phyloP scores from a whole-genome alignment of 2,888 invertebrate genomes.

The Drosophila hamatofila region DNA sequence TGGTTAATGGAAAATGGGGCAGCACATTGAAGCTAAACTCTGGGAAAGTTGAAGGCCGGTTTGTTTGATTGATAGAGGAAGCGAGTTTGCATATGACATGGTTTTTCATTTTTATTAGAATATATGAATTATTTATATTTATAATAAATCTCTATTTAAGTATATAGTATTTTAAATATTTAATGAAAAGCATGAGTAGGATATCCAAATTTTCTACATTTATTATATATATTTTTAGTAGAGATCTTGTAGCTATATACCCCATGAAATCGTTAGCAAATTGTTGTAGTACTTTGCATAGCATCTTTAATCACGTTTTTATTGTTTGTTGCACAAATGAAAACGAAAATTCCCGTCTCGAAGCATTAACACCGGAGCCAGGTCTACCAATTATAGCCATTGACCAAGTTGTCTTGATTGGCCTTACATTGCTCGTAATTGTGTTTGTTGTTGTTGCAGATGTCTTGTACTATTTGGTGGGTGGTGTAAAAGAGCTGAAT shows the following conservation, averaged over 20 bases:
- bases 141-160: no score
- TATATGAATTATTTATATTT: no score
- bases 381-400: slow-evolving; percentile 70
- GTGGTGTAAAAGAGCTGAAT: slow-evolving; percentile 64
- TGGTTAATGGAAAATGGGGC: background rate
- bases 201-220: background rate
- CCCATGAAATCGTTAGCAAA: slow-evolving; percentile 24
- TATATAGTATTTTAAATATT: no score
- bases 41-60: background rate
- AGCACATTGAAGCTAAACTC: background rate
- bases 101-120: no score
- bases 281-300: slow-evolving; percentile 63
- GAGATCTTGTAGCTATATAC: slow-evolving; percentile 4
- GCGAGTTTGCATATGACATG: background rate
- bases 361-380: slow-evolving; percentile 47
- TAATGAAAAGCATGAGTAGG: background rate
- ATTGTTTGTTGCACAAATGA: slow-evolving; percentile 74
- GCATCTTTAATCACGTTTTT: slow-evolving; percentile 81
- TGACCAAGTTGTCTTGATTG: slow-evolving; percentile 79
- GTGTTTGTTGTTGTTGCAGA: slow-evolving; percentile 58
- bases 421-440: slow-evolving; percentile 67
- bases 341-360: slow-evolving; percentile 53
- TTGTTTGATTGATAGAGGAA: background rate
- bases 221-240: background rate
- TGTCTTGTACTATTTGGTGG: slow-evolving; percentile 52